phyloP scores from a whole-genome alignment of 2,888 invertebrate genomes.

The Hedya salicella region DNA sequence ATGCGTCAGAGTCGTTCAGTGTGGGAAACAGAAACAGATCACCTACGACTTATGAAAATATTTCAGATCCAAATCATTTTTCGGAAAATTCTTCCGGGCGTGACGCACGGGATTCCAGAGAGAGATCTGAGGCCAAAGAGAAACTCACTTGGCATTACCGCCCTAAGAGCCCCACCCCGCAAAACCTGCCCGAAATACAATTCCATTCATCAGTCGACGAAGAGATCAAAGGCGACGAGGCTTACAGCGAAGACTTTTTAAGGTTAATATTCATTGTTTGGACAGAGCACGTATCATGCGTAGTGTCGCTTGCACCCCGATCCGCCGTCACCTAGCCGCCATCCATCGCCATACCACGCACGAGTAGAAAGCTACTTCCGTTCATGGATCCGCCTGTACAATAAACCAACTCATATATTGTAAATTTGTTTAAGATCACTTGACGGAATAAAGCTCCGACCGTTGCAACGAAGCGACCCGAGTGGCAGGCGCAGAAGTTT shows the following conservation, averaged over 20 bases:
- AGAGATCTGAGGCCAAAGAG: slow-evolving; percentile 60
- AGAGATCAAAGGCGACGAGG: slow-evolving; percentile 64
- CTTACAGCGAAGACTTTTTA: slow-evolving; percentile 79
- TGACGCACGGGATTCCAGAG: slow-evolving; percentile 57
- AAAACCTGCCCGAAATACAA: slow-evolving; percentile 75
- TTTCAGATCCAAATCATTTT: slow-evolving; percentile 65
- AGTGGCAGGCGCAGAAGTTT: slow-evolving; percentile 86
- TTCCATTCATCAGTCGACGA: slow-evolving; percentile 83
- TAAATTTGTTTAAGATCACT: slow-evolving; percentile 85
- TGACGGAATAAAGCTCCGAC: slow-evolving; percentile 87
- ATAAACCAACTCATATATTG: slow-evolving; percentile 74
- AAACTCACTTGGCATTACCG: slow-evolving; percentile 80
- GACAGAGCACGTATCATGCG: slow-evolving; percentile 57
- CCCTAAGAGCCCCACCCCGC: slow-evolving; percentile 71
- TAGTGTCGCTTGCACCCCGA: slow-evolving; percentile 60
- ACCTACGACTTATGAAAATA: slow-evolving; percentile 73
- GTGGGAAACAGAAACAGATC: slow-evolving; percentile 75
- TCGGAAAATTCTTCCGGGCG: slow-evolving; percentile 65
- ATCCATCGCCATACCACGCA: slow-evolving; percentile 58
- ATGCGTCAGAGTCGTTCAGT: slow-evolving; percentile 74
- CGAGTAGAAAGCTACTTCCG: slow-evolving; percentile 59
- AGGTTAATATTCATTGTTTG: slow-evolving; percentile 78
- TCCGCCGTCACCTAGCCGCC: slow-evolving; percentile 64
- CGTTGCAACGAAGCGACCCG: slow-evolving; percentile 86
- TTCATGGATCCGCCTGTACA: slow-evolving; percentile 67